Conservation (phyloP, 2,888 invertebrate species). For the Mylabris sibirica region DNA sequence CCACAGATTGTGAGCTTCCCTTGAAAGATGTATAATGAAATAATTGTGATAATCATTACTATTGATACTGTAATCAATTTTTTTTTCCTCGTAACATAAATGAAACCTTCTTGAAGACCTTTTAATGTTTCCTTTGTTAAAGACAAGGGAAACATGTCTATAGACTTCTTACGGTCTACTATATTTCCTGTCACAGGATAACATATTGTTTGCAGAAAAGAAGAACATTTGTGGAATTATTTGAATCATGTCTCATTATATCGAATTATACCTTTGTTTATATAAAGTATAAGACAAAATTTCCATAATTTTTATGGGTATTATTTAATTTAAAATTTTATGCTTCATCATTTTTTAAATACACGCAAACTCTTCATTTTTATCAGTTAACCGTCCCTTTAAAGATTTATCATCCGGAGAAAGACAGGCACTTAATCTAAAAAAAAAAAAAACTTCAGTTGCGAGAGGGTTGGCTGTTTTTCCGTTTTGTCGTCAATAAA, state of each 20-base stretch:
- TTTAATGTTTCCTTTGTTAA: not conserved
- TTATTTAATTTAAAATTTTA: not conserved
- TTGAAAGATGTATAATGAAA: no score
- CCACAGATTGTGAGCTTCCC: no score
- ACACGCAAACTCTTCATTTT: not conserved
- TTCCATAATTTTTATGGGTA: not conserved
- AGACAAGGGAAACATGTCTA: not conserved
- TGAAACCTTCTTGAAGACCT: not conserved
- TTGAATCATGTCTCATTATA: not conserved
- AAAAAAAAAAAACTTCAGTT: not conserved
- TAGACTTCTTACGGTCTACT: not conserved
- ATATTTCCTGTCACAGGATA: constrained; percentile 5
- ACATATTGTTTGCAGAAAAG: not conserved
- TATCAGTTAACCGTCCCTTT: not conserved
- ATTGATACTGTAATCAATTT: not conserved
- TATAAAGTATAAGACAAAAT: no score
- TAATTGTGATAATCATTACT: not conserved
- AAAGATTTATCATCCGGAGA: not conserved
- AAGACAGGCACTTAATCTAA: not conserved
- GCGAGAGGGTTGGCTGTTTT: no score
- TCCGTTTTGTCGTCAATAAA: no score
- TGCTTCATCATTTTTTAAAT: not conserved
- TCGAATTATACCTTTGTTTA: no score
- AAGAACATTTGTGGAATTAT: not conserved
- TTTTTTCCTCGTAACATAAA: not conserved